Base-by-base conservation (phyloP, 2,113 vertebrate genomes). In the Rhagologus leucostigma region DNA sequence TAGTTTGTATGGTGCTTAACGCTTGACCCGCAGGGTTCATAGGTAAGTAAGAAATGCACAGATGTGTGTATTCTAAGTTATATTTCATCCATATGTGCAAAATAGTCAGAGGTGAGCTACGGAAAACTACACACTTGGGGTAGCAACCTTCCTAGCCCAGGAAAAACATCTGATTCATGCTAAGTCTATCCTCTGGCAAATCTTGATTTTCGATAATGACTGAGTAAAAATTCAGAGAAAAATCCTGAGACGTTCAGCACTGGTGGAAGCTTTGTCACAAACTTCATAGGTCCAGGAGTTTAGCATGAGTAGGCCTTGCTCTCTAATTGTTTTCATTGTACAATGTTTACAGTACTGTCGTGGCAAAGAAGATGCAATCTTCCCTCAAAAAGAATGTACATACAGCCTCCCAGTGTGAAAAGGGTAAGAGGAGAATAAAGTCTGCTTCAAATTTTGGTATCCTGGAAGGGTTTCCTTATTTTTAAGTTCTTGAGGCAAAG, bases 1-100 rank as follows among this genome's bases (percentile, higher is more conserved):
- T 50, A 44, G 71, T 92, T 90, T 73, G 33, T 86, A 26, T 22
- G 20, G 56, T 1, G 4, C 67, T 95, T 91, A 87, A 64, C 0
- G 7, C 27, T 87, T 91, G 87, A 94, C 90, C 82, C 42, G 20
- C 41, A 84, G 71, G 33, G 70, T 92, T 77, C 90, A 77, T 18
- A 92, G 92, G 63, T 86, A 94, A 95, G 77, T 37, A 83, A 85
- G 78, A 91, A 94, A 91, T 33, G 33, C 71, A 85, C 30, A 87
- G 74, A 76, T 52, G 29, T 32, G 16, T 71, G 42, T 78, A 46
- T 91, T 93, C 59, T 21, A 89, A 87, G 39, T 76, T 94, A 14
- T 93, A 96, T 83, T 95, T 96, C 71, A 94, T 96, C 68, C 81
- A 73, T 69, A 69, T 85, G 87, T 91, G 67, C 49, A 90, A 93